Percentiles rank a stretch among this genome's conserved stretches.
Conservation (phyloP, 2,113 vertebrate genomes). For the Catharus minimus region DNA sequence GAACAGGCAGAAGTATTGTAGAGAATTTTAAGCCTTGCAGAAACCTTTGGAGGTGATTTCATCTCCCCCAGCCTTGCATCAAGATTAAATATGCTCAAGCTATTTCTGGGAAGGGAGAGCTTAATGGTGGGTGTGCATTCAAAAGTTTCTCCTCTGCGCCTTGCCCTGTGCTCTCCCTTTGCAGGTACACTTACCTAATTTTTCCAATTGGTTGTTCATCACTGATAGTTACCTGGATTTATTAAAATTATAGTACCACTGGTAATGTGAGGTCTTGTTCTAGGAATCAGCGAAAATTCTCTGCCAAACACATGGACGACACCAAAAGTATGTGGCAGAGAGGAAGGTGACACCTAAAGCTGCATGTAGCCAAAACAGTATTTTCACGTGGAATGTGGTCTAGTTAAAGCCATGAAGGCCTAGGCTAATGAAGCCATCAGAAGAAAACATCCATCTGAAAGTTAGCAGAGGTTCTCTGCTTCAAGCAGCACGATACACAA, state of each 20-base stretch:
- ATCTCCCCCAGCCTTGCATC: rapidly evolving
- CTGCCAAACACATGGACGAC: not conserved
- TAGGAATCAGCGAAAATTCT: rapidly evolving
- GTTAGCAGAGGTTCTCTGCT: not conserved
- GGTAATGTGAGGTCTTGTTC: rapidly evolving
- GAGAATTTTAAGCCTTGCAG: not conserved
- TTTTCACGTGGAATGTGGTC: not conserved
- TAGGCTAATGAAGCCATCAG: not conserved
- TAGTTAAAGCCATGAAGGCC: rapidly evolving
- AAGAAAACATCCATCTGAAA: not conserved
- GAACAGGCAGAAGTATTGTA: rapidly evolving
- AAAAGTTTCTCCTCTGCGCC: not conserved
- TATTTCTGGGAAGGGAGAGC: not conserved
- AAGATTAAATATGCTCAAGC: too few species aligned
- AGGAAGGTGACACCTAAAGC: not conserved
- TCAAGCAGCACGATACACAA: not conserved
- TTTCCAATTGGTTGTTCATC: rapidly evolving
- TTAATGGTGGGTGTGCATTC: rapidly evolving
- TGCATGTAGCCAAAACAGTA: not conserved
- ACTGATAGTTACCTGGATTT: not conserved
- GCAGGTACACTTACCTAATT: rapidly evolving
- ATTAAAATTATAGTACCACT: not conserved
- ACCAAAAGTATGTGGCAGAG: rapidly evolving
- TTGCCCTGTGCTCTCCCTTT: not conserved
- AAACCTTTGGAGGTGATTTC: not conserved